Conservation (phyloP, 2,888 invertebrate genomes). For the Uropetala carovei region DNA sequence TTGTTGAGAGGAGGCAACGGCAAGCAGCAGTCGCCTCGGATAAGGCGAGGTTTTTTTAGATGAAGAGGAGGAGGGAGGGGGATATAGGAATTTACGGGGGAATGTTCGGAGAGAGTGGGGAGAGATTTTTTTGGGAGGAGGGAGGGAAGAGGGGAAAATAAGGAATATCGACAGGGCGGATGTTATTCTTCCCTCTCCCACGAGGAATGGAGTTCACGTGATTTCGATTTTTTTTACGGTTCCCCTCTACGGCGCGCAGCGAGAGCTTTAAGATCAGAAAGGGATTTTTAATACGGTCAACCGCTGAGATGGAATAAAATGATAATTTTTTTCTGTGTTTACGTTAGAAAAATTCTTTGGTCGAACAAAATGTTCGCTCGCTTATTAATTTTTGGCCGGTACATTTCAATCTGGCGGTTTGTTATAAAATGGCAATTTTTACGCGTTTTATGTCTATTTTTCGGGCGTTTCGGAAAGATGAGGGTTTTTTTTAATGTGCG, state of each 20-base stretch:
- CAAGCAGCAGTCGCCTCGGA: not conserved
- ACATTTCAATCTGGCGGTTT: too few species aligned
- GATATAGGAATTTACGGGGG: not conserved
- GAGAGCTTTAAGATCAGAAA: not conserved
- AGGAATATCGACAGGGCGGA: constrained; percentile 11
- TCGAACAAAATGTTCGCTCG: too few species aligned
- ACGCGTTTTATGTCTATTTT: too few species aligned
- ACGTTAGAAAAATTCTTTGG: too few species aligned
- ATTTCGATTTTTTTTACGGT: constrained; percentile 3
- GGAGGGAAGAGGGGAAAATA: not conserved
- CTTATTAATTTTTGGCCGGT: too few species aligned
- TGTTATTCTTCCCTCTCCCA: not conserved
- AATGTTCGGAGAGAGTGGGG: not conserved
- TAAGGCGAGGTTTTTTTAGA: not conserved
- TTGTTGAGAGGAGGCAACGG: not conserved
- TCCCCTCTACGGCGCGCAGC: not conserved
- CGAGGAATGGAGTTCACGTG: not conserved
- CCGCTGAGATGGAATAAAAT: not conserved
- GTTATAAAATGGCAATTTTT: too few species aligned
- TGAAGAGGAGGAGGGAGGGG: not conserved
- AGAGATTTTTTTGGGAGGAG: too few species aligned
- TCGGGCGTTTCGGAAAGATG: too few species aligned
- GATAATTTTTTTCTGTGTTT: too few species aligned
- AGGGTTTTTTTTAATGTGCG: too few species aligned
- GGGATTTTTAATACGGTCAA: not conserved